These are phyloP conservation scores for Falco naumanni DNA, from an alignment of 2,797 vertebrate species.

Conservation along the genomic window DNA sequence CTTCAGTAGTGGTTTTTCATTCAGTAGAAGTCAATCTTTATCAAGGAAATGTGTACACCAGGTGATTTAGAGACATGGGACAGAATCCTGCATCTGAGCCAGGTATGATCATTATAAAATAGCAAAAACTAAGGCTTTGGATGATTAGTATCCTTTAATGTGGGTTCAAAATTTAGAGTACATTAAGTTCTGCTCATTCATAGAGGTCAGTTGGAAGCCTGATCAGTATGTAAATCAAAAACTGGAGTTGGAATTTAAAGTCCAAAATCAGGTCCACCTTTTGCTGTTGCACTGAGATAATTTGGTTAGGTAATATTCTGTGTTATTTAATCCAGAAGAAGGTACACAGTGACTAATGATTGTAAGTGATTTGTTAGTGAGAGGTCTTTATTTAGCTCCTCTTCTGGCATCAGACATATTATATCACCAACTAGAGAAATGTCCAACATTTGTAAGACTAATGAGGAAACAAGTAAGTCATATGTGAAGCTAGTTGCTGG, in stretches of 20 bases:
- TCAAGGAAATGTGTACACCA: background rate
- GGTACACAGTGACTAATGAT: background rate
- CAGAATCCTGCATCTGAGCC: background rate
- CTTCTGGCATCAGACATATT: background rate
- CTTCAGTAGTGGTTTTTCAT: background rate
- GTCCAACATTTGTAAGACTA: background rate
- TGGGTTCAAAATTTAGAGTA: background rate
- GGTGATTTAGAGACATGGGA: background rate
- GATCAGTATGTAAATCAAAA: background rate
- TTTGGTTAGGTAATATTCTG: background rate
- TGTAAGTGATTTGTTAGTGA: background rate
- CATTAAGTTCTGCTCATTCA: background rate
- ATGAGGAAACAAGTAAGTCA: background rate
- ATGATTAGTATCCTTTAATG: background rate
- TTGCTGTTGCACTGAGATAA: background rate
- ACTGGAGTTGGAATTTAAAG: background rate
- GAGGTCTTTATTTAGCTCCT: background rate
- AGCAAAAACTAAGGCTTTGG: background rate
- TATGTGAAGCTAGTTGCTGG: background rate
- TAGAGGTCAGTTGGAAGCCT: background rate
- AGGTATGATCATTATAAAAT: background rate
- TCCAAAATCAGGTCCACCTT: background rate
- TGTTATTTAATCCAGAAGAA: conserved; percentile 25
- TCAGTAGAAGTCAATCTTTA: background rate
- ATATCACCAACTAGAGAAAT: conserved; percentile 2